Evolutionary conservation across 2,113 vertebrate species (phyloP).

Genomic region (Anhinga anhinga): DNA sequence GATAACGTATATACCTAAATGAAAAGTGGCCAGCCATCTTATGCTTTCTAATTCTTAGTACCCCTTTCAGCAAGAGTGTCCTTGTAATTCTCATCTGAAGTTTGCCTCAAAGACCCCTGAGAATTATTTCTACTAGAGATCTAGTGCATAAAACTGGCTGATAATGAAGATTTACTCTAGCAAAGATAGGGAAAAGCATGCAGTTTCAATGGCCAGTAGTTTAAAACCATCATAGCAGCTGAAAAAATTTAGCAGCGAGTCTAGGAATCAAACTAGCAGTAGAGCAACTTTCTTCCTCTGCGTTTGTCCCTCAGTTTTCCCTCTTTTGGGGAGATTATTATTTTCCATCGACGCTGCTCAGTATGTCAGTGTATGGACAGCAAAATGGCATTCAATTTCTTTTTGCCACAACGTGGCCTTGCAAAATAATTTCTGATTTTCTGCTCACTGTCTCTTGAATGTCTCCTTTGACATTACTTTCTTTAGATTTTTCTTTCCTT

Average conservation of each 20-base stretch:
- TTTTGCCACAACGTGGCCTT: background rate
- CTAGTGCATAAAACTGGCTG: background rate
- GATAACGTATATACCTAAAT: background rate
- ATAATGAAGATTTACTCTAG: background rate
- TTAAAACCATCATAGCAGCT: background rate
- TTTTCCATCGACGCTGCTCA: background rate
- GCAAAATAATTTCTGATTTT: conserved; percentile 44
- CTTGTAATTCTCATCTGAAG: background rate
- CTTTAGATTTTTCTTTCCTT: conserved; percentile 29
- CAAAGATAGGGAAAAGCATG: background rate
- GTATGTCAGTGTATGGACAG: background rate
- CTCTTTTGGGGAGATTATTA: background rate
- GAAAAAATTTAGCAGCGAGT: background rate
- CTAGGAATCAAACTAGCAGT: background rate
- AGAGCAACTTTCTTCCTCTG: background rate
- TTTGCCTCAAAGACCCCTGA: background rate
- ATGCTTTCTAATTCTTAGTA: background rate
- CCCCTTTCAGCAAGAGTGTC: background rate
- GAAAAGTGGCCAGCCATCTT: background rate
- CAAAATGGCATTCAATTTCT: conserved; percentile 8
- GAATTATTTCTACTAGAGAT: background rate
- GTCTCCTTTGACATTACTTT: background rate
- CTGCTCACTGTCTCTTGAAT: conserved; percentile 5
- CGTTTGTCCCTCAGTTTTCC: background rate
- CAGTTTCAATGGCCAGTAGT: background rate